Evolutionary conservation across 2,113 vertebrate genomes (phyloP), one percentile per base, ranked within the genome.

Genomic region (Pogonocichla stellata): DNA sequence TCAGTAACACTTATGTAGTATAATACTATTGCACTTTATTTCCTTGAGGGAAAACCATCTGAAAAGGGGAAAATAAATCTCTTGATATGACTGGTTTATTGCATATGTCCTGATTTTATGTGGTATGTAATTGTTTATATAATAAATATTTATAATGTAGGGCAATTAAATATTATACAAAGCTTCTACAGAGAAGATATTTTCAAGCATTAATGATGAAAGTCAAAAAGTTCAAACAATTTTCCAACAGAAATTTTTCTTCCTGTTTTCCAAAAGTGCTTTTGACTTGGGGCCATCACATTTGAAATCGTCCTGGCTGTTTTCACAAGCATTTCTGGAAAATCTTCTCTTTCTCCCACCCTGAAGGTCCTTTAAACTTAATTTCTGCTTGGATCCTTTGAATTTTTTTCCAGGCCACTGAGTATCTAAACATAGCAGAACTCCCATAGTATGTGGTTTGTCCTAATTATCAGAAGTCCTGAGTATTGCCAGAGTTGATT

Each of bases 341-440:
- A 74, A 38, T 38, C 4, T 78, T 14, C 19, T 34, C 51, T 73
- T 38, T 45, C 22, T 26, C n/a, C 40, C 57, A 9, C 25, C 14
- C 42, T 23, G 38, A 85, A 56, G 16, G 14, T 56, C 26, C 8
- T 57, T 84, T 45, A 72, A 80, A 92, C 33, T 78, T 87, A n/a
- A 86, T 54, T 64, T 47, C 56, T 91, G 50, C 50, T 70, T 71
- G 38, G 12, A 70, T 82, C 62, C 15, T 65, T 57, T 83, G 47
- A 93, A 90, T 73, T 79, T 19, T 88, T 94, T 95, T 75, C 50
- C 38, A 92, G 71, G 40, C 56, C 64, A 72, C 54, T 75, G 94
- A 69, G 12, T 75, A 91, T 69, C 77, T 90, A 92, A 90, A 73
- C 3, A 13, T 13, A 70, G 54, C 19, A 60, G 26, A 85, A 82